phyloP scores from a whole-genome alignment of 2,888 invertebrate species.

The Danaus chrysippus region DNA sequence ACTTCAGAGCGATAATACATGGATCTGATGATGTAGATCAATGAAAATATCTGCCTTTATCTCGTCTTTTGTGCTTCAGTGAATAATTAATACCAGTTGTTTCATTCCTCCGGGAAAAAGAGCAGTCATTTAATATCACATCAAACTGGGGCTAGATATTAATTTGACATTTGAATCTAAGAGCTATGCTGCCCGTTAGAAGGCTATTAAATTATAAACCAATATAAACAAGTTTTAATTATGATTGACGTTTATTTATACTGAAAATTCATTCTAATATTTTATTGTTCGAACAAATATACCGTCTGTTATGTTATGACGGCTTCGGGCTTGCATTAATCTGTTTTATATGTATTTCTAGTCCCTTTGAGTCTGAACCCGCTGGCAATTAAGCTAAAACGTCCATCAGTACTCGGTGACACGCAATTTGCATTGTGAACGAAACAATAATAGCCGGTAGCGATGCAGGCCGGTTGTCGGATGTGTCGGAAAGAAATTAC shows the following conservation, averaged over 20 bases:
- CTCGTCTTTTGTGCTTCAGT: conserved; percentile 5
- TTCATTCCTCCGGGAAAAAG: background rate
- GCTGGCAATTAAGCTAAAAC: conserved; percentile 6
- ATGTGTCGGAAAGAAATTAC: background rate
- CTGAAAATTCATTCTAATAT: too few species aligned
- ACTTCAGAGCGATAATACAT: too few species aligned
- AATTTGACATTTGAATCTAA: background rate
- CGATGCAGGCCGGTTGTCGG: conserved; percentile 1
- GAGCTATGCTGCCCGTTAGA: background rate
- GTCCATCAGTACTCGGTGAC: conserved; percentile 10
- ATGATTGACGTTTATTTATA: background rate
- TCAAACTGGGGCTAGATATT: background rate
- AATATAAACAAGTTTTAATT: background rate
- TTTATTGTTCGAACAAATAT: too few species aligned
- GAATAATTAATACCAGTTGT: background rate
- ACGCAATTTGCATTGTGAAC: conserved; percentile 11
- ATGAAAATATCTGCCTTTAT: background rate
- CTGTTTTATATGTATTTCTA: background rate
- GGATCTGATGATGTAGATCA: too few species aligned
- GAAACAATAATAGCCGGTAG: conserved; percentile 6
- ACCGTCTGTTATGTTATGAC: background rate
- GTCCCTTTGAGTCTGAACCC: background rate
- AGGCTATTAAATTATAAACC: background rate
- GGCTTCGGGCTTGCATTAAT: background rate
- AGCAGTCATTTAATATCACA: background rate